Percentiles rank a stretch among this genome's conserved stretches.
Evolutionary conservation across 2,888 invertebrate genomes (phyloP).

Genomic region (Drosophila fulvimacula): DNA sequence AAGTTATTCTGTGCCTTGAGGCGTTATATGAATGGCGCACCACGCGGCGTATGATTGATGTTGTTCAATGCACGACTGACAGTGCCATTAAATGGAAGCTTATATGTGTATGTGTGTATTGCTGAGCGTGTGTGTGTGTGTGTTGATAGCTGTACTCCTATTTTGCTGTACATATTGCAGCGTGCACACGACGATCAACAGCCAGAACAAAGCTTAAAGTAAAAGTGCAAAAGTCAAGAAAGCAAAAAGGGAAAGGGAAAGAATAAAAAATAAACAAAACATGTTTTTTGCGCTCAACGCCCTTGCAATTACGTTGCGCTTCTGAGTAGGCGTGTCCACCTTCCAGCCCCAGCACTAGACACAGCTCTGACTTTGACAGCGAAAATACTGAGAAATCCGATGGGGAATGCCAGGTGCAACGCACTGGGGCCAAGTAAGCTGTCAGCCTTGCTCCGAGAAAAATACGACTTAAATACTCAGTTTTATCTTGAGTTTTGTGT

Average conservation of each 20-base stretch:
- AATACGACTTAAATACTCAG: not conserved
- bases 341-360: slow-evolving; percentile 6
- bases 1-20: slow-evolving; percentile 51
- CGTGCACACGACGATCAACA: slow-evolving; percentile 43
- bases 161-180: slow-evolving; percentile 21
- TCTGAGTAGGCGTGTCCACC: slow-evolving; percentile 18
- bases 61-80: slow-evolving; percentile 63
- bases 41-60: slow-evolving; percentile 73
- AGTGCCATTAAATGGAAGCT: slow-evolving; percentile 60
- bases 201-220: slow-evolving; percentile 21
- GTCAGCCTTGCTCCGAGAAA: slow-evolving; percentile 1
- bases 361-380: slow-evolving; percentile 28
- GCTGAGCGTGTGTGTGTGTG: not conserved
- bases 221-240: slow-evolving; percentile 18
- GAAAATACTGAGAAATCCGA: slow-evolving; percentile 16
- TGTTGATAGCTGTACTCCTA: slow-evolving; percentile 7
- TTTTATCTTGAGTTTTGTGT: not conserved
- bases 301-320: slow-evolving; percentile 20
- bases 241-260: slow-evolving; percentile 1
- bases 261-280: slow-evolving; percentile 19
- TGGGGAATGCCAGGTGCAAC: slow-evolving; percentile 19
- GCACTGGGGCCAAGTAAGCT: slow-evolving; percentile 5
- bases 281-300: not conserved
- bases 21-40: slow-evolving; percentile 33
- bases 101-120: not conserved